phyloP scores from a whole-genome alignment of 2,888 invertebrate species.

The Gnatocerus cornutus region DNA sequence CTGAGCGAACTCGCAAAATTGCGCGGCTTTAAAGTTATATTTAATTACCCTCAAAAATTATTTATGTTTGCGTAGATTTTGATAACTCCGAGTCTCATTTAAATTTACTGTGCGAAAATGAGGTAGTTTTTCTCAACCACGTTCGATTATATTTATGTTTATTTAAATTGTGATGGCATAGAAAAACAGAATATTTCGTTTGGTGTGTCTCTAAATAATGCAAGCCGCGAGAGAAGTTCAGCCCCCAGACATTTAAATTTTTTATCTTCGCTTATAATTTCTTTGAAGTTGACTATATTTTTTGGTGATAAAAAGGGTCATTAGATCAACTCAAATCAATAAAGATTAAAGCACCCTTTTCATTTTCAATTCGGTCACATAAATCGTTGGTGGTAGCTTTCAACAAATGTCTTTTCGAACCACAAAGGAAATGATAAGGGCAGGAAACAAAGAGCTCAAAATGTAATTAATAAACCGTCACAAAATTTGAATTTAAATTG shows the following conservation, averaged over 20 bases:
- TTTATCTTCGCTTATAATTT: conserved; percentile 7
- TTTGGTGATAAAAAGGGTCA: conserved; percentile 6
- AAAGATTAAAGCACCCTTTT: conserved; percentile 29
- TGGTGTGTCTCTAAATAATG: conserved; percentile 1
- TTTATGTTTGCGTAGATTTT: too few relatives aligned
- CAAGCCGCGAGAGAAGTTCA: neutral
- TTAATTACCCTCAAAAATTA: too few relatives aligned
- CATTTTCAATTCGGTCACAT: conserved; percentile 26
- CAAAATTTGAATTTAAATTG: conserved; percentile 42
- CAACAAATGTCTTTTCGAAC: conserved; percentile 34
- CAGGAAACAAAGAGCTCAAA: conserved; percentile 42
- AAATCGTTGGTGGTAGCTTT: conserved; percentile 21
- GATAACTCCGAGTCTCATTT: neutral
- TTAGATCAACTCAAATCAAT: conserved; percentile 18
- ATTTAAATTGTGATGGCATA: too few relatives aligned
- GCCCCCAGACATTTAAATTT: conserved; percentile 2
- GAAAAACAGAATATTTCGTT: conserved; percentile 6
- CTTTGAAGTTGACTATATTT: conserved; percentile 4
- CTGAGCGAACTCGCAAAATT: too few relatives aligned
- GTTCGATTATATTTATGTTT: too few relatives aligned
- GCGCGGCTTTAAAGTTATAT: too few relatives aligned
- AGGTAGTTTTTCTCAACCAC: too few relatives aligned
- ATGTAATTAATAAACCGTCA: conserved; percentile 44
- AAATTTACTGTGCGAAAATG: too few relatives aligned
- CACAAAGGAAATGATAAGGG: conserved; percentile 39